Evolutionary conservation across 2,888 invertebrate species (phyloP).

Genomic region (Pterostichus niger): DNA sequence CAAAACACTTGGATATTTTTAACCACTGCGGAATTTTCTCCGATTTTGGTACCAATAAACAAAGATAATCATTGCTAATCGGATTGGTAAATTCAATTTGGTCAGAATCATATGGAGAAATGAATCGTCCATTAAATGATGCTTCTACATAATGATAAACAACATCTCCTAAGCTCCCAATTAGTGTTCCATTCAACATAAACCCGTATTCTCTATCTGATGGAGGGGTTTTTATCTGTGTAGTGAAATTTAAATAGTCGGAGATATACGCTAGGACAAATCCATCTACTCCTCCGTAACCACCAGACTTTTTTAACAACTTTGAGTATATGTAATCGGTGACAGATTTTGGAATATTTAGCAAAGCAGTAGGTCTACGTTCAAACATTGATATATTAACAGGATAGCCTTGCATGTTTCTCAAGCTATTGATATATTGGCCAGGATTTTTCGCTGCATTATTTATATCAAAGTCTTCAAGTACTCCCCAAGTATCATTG

Average conservation of each 20-base stretch:
- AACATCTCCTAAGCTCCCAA: slow-evolving; percentile 62
- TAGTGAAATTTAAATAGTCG: slow-evolving; percentile 62
- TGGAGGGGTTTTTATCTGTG: slow-evolving; percentile 69
- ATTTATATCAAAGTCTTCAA: slow-evolving; percentile 34
- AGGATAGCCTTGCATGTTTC: slow-evolving; percentile 74
- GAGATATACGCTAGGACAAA: slow-evolving; percentile 73
- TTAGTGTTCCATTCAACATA: slow-evolving; percentile 68
- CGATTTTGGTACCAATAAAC: slow-evolving; percentile 73
- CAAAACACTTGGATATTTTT: slow-evolving; percentile 72
- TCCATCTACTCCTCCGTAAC: slow-evolving; percentile 75
- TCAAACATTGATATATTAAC: slow-evolving; percentile 74
- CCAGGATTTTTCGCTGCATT: slow-evolving; percentile 17
- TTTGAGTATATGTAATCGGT: slow-evolving; percentile 69
- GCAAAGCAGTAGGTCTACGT: slow-evolving; percentile 71
- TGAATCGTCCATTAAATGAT: slow-evolving; percentile 61
- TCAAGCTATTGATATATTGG: slow-evolving; percentile 24
- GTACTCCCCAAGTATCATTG: slow-evolving; percentile 40
- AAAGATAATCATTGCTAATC: slow-evolving; percentile 50
- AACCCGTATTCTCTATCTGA: slow-evolving; percentile 72
- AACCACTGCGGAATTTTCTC: slow-evolving; percentile 76
- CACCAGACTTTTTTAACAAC: slow-evolving; percentile 68
- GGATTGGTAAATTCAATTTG: slow-evolving; percentile 52
- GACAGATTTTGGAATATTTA: slow-evolving; percentile 69
- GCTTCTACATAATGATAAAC: slow-evolving; percentile 34
- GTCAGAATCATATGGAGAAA: slow-evolving; percentile 41